Evolutionary conservation across 2,113 vertebrate species (phyloP).

Genomic region (Malurus cyaneus): DNA sequence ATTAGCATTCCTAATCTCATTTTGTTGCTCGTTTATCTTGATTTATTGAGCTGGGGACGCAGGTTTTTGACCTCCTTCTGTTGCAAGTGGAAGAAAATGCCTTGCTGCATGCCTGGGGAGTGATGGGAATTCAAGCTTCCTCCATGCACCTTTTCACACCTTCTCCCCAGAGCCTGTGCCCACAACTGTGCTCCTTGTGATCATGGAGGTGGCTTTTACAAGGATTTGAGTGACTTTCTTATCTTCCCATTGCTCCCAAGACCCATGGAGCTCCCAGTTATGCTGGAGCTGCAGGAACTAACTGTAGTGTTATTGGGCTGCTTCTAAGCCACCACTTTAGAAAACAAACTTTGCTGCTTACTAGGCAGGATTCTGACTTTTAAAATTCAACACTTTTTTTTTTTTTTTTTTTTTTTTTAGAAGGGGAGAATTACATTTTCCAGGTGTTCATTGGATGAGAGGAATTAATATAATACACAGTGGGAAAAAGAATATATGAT

Average conservation of each 20-base stretch:
- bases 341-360: background rate
- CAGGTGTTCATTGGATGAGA: background rate
- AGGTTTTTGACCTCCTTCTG: background rate
- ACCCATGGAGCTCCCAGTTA: background rate
- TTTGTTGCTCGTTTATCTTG: background rate
- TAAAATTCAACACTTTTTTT: background rate
- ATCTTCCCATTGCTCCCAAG: background rate
- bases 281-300: background rate
- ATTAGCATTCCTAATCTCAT: background rate
- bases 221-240: background rate
- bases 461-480: background rate
- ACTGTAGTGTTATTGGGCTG: background rate
- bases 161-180: background rate
- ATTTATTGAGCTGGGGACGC: background rate
- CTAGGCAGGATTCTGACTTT: background rate
- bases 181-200: background rate
- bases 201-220: background rate
- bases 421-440: background rate
- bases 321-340: background rate
- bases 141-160: background rate
- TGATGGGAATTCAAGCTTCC: background rate
- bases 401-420: background rate
- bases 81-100: background rate
- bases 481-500: background rate
- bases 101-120: background rate